Conservation (phyloP, 2,888 invertebrate genomes). For the Malthinus flaveolus region DNA sequence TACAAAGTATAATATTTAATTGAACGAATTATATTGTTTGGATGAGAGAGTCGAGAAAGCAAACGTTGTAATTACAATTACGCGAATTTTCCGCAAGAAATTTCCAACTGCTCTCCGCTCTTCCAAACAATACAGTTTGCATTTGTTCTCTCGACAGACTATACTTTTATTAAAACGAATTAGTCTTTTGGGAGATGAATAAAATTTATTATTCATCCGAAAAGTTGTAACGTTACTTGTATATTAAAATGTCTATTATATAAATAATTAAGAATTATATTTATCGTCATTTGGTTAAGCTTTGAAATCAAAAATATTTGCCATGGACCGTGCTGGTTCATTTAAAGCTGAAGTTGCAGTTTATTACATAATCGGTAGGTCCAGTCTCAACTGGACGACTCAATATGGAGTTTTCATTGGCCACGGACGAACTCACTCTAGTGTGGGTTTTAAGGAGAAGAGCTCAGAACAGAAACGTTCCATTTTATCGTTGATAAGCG, state of each 20-base stretch:
- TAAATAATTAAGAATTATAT: not conserved
- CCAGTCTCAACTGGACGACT: no score
- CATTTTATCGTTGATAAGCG: no score
- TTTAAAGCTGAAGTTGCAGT: no score
- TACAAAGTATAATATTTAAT: constrained; percentile 7
- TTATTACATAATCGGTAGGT: no score
- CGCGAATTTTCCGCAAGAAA: constrained; percentile 18
- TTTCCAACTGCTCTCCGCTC: constrained; percentile 7
- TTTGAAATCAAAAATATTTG: not conserved
- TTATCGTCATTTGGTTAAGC: not conserved
- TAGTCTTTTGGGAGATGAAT: constrained; percentile 17
- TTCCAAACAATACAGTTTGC: constrained; percentile 13
- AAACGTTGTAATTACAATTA: constrained; percentile 21
- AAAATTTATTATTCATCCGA: constrained; percentile 18
- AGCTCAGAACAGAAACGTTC: no score
- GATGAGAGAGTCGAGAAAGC: constrained; percentile 12
- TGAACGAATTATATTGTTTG: constrained; percentile 10
- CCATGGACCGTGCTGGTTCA: no score
- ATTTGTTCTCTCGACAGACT: constrained; percentile 12
- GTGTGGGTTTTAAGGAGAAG: no score
- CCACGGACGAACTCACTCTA: no score
- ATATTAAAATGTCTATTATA: constrained; percentile 1
- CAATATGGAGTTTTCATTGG: no score
- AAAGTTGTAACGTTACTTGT: constrained; percentile 3
- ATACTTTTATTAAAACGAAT: constrained; percentile 22